Base-by-base conservation (phyloP, 2,113 vertebrate genomes). In the Zapus hudsonius region DNA sequence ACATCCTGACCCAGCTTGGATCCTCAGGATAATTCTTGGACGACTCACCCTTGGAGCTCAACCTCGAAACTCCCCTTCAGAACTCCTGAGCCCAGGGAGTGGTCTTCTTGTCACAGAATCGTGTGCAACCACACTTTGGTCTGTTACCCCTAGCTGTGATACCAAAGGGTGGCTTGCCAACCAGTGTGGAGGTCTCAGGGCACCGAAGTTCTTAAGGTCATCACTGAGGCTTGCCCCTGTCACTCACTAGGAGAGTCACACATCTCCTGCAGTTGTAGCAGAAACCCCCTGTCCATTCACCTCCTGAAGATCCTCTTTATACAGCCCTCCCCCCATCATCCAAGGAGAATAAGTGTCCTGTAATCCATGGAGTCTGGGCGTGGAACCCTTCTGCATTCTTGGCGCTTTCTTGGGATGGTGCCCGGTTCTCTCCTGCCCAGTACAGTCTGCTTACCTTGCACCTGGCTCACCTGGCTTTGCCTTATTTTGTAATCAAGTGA, bases 341-440 rank as follows among this genome's bases (percentile, higher is more conserved):
- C 9, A n/a, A 47, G 23, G 33, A 66, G 23, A 8, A n/a, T n/a
- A 31, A 13, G 12, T 15, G 66, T 20, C 67, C 36, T 52, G n/a
- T 36, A 0, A 0, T 11, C 22, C 7, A 2, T 0, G 5, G 0
- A 0, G 69, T 10, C 55, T 1, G 66, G 76, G 19, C 0, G 0
- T 3, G 6, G 52, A 33, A 3, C 7, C 63, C 40, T 36, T 23
- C 16, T 8, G 16, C 0, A 0, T 1, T 5, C n/a, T 13, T 36
- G 4, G 0, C 27, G 31, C 63, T 31, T 40, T 23, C 22, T 3
- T 0, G 0, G 2, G 59, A 59, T 6, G 7, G 0, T 0, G 6
- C 8, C 2, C 22, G 25, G 3, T 16, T 15, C 40, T 27, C 33
- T 2, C 1, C 7, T 31, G n/a, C 22, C 57, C 1, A 10, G 36